Base-by-base conservation (phyloP, 30 jellyfish, hydroid and myxozoan species). In the Pelagia noctiluca region DNA sequence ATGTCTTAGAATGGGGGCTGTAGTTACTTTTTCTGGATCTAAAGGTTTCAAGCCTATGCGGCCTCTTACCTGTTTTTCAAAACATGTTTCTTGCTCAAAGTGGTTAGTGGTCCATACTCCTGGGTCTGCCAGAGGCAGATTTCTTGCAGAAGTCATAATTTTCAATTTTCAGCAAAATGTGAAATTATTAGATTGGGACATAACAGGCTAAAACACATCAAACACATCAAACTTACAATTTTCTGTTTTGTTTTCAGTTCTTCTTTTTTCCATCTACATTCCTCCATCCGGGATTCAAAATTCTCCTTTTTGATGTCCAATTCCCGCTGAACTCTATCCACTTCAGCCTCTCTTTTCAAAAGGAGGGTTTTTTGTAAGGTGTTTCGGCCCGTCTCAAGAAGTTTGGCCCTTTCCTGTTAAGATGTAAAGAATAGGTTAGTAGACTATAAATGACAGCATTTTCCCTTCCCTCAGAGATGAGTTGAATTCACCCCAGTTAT, bases 351-450 rank as follows among this genome's bases (percentile, higher is more conserved):
- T 33, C 88, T 69, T 67, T 71, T 87, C 78, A 87, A 34, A 46
- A 87, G 79, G 13, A 87, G 49, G 0, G 96, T 87, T 35, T 78
- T 64, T 53, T 87, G 96, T n/a, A 87, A 63, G 29, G 96, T 87
- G 32, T 87, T 87, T 32, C 35, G 46, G 2, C 96, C 96, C 32
- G 80, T 49, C 53, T 78, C 96, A 69, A 87, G 46, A 23, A 87
- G 76, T 16, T 53, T 87, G 4, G 87, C 91, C 29, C 35, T 80
- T 46, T 71, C 80, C 96, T 87, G 71, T 84, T 5, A n/a, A 54
- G 5, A 42, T 1, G 38, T 0, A n/a, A 50, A 52, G 19, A 5
- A 70, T 16, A 78, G 63, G 30, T 42, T 0, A 0, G 8, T 26
- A 36, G 16, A 42, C 16, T 42, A 42, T 42, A 42, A 42, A 42